Evolutionary conservation across 2,113 vertebrate species (phyloP).

Genomic region (Acanthochromis polyacanthus): DNA sequence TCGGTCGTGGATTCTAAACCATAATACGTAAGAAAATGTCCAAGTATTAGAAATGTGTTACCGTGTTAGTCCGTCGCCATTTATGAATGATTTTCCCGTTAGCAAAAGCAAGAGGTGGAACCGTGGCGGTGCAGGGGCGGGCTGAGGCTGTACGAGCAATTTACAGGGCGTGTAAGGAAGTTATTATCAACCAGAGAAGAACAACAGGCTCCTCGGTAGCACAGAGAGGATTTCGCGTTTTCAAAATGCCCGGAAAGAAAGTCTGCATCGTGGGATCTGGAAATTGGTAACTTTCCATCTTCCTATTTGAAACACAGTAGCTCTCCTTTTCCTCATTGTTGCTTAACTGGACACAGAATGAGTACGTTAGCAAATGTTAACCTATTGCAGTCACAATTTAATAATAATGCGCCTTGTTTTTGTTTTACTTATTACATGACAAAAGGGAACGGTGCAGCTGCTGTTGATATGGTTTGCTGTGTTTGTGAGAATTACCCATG

Average conservation of each 20-base stretch:
- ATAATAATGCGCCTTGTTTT: not conserved
- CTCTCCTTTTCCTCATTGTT: not conserved
- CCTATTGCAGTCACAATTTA: constrained; percentile 2
- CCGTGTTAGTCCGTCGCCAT: not conserved
- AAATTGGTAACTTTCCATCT: constrained; percentile 82
- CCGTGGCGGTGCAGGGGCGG: constrained; percentile 19
- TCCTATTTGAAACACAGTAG: not conserved
- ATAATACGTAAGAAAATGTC: not conserved
- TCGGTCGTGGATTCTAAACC: not conserved
- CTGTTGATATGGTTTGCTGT: no score
- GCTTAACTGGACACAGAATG: not conserved
- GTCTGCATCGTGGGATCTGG: constrained; percentile 90
- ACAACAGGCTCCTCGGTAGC: not conserved
- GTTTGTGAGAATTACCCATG: not conserved
- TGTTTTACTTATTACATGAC: not conserved
- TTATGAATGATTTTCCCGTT: not conserved
- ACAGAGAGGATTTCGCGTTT: not conserved
- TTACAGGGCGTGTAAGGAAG: constrained; percentile 78
- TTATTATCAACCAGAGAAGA: constrained; percentile 3
- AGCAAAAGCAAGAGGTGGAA: not conserved
- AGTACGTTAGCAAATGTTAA: not conserved
- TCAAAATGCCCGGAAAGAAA: constrained; percentile 79
- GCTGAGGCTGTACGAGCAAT: not conserved
- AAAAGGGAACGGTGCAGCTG: not conserved
- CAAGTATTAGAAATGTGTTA: not conserved